A percentile compares a stretch with the other conserved stretches of the same genome.
Conservation (phyloP, 2,113 vertebrate genomes). For the Hemibates koningsi region DNA sequence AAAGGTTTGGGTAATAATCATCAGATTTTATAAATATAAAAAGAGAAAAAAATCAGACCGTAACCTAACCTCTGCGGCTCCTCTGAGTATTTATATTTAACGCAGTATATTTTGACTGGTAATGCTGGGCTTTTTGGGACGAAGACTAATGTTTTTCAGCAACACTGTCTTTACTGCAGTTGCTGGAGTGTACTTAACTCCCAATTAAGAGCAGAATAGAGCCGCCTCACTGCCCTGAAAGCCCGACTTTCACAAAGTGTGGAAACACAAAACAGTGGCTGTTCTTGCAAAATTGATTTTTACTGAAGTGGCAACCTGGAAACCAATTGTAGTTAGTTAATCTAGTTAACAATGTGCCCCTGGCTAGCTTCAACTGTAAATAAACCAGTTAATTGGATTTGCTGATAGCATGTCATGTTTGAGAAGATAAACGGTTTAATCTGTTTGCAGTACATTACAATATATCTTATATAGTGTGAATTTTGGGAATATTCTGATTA, state of each 20-base stretch:
- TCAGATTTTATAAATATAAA: neutral
- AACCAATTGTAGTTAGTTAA: neutral
- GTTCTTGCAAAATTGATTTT: neutral
- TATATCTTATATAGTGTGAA: neutral
- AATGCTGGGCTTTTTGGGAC: accelerated
- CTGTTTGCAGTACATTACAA: neutral
- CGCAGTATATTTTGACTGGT: accelerated
- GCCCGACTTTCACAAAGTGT: neutral
- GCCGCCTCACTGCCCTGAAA: neutral
- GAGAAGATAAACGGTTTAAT: neutral
- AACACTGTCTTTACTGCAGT: neutral
- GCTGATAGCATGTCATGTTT: neutral
- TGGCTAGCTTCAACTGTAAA: neutral
- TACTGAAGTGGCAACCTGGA: neutral
- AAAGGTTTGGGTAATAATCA: neutral
- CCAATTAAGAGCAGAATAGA: neutral
- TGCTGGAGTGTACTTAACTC: neutral
- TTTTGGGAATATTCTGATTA: neutral
- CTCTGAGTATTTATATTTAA: neutral
- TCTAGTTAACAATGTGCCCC: neutral
- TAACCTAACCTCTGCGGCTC: neutral
- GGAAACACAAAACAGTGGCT: neutral
- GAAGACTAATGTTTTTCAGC: neutral
- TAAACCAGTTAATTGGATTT: neutral
- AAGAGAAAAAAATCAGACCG: neutral